Conservation (phyloP, 2,113 vertebrate genomes). For the Istiophorus platypterus region DNA sequence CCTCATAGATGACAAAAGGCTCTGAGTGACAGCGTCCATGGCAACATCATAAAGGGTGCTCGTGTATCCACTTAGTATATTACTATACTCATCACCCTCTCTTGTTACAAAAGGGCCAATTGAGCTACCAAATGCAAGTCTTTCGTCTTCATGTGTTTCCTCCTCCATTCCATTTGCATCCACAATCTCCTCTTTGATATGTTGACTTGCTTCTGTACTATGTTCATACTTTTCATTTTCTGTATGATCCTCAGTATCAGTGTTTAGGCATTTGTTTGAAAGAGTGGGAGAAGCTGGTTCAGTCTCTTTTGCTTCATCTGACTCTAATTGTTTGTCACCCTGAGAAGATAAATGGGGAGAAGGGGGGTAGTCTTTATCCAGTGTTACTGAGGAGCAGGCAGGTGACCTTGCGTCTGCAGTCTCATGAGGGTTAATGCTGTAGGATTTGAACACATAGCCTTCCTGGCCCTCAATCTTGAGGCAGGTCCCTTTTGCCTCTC, state of each 20-base stretch:
- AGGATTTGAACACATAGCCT: constrained; percentile 86
- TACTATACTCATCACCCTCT: constrained; percentile 90
- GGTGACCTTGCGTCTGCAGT: constrained; percentile 61
- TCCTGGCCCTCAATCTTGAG: constrained; percentile 86
- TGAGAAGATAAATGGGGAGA: constrained; percentile 84
- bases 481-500: constrained; percentile 82
- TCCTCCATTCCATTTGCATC: constrained; percentile 83
- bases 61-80: constrained; percentile 92
- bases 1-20: constrained; percentile 91
- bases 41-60: constrained; percentile 96
- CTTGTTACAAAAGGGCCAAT: constrained; percentile 85
- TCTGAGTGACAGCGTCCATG: constrained; percentile 98
- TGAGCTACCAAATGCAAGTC: constrained; percentile 81
- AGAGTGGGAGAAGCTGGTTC: constrained; percentile 71
- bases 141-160: constrained; percentile 87
- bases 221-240: constrained; percentile 61
- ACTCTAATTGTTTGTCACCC: constrained; percentile 73
- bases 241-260: constrained; percentile 60
- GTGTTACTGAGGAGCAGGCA: constrained; percentile 69
- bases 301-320: constrained; percentile 63
- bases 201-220: constrained; percentile 70
- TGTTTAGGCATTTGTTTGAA: constrained; percentile 73
- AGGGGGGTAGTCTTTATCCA: constrained; percentile 81
- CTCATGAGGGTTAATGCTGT: constrained; percentile 79
- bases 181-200: constrained; percentile 82